Evolutionary conservation across 1,140 invertebrate species (phyloP).

Genomic region (Dreissena polymorpha): DNA sequence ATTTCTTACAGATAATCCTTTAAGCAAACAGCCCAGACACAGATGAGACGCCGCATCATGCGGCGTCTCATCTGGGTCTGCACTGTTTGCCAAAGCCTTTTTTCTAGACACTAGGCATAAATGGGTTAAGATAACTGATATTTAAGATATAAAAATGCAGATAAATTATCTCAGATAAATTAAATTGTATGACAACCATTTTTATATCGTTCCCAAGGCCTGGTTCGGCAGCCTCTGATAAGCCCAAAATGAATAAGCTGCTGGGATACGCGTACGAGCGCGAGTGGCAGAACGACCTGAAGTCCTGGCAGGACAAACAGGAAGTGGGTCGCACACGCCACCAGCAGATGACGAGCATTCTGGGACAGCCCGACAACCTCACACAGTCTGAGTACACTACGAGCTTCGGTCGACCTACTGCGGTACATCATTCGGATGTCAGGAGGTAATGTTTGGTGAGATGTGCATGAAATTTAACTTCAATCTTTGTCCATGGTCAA

Average conservation of each 20-base stretch:
- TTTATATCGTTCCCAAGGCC: conserved; percentile 5
- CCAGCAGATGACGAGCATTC: conserved; percentile 52
- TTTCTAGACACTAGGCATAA: too few species aligned
- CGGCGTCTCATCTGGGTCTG: too few species aligned
- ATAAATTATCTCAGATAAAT: too few species aligned
- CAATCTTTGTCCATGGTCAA: conserved; percentile 20
- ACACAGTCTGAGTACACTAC: conserved; percentile 59
- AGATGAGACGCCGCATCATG: too few species aligned
- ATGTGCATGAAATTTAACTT: neutral
- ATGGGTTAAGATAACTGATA: too few species aligned
- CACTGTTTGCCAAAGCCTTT: too few species aligned
- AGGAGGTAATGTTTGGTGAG: conserved; percentile 41
- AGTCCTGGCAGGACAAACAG: conserved; percentile 64
- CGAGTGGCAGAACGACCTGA: conserved; percentile 70
- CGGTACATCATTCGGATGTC: conserved; percentile 27
- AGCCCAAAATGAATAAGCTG: conserved; percentile 69
- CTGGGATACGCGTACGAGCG: conserved; percentile 71
- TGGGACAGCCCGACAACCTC: conserved; percentile 41
- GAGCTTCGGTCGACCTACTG: conserved; percentile 49
- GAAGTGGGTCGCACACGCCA: conserved; percentile 56
- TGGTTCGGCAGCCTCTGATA: conserved; percentile 48
- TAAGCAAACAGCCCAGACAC: too few species aligned
- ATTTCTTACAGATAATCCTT: too few species aligned
- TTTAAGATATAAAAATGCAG: too few species aligned
- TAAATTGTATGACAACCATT: too few species aligned